These are phyloP conservation scores for Punctoribates punctum DNA, from an alignment of 2,888 invertebrate genomes.

Conservation along the genomic window DNA sequence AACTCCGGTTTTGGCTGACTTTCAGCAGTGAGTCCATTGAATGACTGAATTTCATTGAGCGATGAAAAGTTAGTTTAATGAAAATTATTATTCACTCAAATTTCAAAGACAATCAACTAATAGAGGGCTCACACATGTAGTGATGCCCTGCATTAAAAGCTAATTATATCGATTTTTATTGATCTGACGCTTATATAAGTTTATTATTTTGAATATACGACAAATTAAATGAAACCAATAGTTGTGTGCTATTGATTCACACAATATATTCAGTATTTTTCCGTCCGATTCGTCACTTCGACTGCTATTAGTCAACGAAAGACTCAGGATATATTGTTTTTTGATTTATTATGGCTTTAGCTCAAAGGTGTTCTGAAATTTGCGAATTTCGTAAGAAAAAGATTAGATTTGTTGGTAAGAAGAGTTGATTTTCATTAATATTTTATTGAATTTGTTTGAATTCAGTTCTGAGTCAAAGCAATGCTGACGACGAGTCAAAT, in stretches of 20 bases:
- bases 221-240: no score
- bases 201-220: no score
- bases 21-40: no score
- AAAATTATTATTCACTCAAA: neutral
- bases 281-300: neutral
- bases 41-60: neutral
- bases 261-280: neutral
- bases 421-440: neutral
- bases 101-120: neutral
- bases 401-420: neutral
- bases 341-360: neutral
- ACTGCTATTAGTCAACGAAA: neutral
- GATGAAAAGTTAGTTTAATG: neutral
- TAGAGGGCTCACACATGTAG: neutral
- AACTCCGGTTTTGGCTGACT: no score
- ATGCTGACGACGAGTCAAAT: neutral
- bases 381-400: conserved; percentile 9
- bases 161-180: conserved; percentile 10
- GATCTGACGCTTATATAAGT: neutral
- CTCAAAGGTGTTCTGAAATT: neutral
- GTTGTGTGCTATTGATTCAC: no score
- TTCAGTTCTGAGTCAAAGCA: conserved; percentile 32
- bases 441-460: neutral
- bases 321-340: neutral
- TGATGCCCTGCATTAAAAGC: neutral